A percentile compares a stretch with the other conserved stretches of the same genome.
Evolutionary conservation across 2,797 vertebrate species (phyloP).

Genomic region (Urophycis tenuis): DNA sequence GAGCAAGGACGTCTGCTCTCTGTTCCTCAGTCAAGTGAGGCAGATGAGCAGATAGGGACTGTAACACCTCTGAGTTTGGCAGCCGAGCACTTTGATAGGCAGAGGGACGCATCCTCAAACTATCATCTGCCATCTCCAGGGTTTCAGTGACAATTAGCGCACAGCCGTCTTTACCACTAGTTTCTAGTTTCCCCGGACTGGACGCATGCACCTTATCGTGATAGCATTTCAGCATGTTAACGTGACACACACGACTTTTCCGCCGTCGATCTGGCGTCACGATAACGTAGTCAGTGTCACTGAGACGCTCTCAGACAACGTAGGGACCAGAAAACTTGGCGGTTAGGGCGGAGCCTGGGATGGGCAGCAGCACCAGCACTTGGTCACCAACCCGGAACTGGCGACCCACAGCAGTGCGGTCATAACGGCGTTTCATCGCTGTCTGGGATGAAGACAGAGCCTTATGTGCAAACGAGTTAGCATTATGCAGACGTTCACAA

Average conservation of each 20-base stretch:
- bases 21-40: neutral
- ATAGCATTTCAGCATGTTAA: neutral
- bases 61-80: neutral
- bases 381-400: constrained; percentile 4
- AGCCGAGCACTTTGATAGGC: neutral
- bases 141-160: too few relatives aligned
- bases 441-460: neutral
- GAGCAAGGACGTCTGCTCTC: neutral
- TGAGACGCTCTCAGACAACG: neutral
- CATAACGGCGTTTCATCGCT: constrained; percentile 4
- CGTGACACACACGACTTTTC: neutral
- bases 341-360: neutral
- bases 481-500: neutral
- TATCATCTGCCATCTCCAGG: too few relatives aligned
- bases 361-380: neutral
- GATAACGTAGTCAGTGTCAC: constrained; percentile 12
- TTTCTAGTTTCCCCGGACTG: too few relatives aligned
- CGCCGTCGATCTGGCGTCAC: neutral
- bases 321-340: constrained; percentile 4
- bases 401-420: neutral
- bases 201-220: too few relatives aligned
- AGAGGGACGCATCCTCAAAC: too few relatives aligned
- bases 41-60: neutral
- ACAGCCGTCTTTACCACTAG: too few relatives aligned
- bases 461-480: neutral